A percentile compares a stretch with the other conserved stretches of the same genome.
These are phyloP conservation scores for Eulemur macaco DNA, from an alignment of 2,113 vertebrate species.

Conservation along the genomic window DNA sequence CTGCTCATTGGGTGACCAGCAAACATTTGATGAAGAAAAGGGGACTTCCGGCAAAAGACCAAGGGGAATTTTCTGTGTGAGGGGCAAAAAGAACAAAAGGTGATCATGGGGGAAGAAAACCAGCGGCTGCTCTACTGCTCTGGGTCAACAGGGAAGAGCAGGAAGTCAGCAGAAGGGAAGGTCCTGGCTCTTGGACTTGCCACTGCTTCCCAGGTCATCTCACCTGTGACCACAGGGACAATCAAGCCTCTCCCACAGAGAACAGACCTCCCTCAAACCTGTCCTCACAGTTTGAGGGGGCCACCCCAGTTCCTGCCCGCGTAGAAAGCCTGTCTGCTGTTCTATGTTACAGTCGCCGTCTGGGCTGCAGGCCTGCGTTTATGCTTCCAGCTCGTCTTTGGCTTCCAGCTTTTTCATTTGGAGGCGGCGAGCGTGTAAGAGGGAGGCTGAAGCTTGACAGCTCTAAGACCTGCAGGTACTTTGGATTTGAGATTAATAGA, in stretches of 20 bases:
- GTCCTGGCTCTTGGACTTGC: neutral
- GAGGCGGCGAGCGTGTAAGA: neutral
- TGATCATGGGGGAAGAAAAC: neutral
- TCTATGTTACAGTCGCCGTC: rapidly evolving
- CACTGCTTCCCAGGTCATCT: neutral
- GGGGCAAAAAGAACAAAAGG: neutral
- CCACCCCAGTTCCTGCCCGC: neutral
- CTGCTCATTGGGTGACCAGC: neutral
- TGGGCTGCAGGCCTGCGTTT: neutral
- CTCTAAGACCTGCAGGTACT: neutral
- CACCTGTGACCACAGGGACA: neutral
- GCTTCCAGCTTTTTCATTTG: neutral
- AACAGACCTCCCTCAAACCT: neutral
- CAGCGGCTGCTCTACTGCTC: neutral
- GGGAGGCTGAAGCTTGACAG: neutral
- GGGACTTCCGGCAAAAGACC: neutral
- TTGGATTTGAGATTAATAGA: neutral
- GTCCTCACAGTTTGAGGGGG: no score
- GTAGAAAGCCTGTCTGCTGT: neutral
- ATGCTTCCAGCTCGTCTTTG: neutral
- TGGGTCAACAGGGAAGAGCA: neutral
- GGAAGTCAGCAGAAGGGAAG: rapidly evolving
- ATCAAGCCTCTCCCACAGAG: neutral
- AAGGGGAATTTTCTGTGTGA: neutral
- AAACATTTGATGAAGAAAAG: neutral